Percentiles rank a stretch among this genome's conserved stretches.
These are phyloP conservation scores for Dromiciops gliroides DNA, from an alignment of 2,113 vertebrate genomes.

Conservation along the genomic window DNA sequence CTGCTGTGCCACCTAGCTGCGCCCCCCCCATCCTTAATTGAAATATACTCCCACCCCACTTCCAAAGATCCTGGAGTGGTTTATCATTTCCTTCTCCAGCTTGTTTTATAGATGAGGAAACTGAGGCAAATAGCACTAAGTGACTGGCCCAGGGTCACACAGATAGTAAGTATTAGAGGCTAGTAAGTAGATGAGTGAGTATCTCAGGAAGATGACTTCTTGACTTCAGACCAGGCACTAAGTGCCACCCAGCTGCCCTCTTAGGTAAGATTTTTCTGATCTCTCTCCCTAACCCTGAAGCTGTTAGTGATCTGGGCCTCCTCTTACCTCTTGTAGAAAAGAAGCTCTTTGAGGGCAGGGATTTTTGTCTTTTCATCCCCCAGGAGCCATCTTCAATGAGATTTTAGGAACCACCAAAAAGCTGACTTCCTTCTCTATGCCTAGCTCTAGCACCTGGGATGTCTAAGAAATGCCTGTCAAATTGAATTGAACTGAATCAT, in stretches of 20 bases:
- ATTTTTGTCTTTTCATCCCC: neutral
- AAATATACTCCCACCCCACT: neutral
- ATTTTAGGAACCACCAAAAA: neutral
- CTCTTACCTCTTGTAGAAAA: neutral
- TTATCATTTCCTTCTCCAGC: neutral
- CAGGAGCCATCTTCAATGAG: neutral
- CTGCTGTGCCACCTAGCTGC: too few relatives aligned
- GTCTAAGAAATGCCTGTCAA: neutral
- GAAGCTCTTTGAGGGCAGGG: neutral
- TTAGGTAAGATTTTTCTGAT: neutral
- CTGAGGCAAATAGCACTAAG: neutral
- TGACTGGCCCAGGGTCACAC: neutral
- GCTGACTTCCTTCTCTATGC: neutral
- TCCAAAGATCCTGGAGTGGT: neutral
- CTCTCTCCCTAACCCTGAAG: neutral
- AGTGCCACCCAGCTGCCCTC: neutral
- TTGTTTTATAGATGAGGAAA: neutral
- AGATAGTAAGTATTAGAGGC: neutral
- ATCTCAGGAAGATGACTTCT: neutral
- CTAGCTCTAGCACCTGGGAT: neutral
- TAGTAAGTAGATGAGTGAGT: too few relatives aligned
- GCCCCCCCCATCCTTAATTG: neutral
- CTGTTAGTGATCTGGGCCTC: neutral
- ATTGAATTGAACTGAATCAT: neutral
- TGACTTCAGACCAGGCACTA: neutral